A percentile compares a stretch with the other conserved stretches of the same genome.
Conservation (phyloP, 2,113 vertebrate species). For the Thinocorus orbignyianus region DNA sequence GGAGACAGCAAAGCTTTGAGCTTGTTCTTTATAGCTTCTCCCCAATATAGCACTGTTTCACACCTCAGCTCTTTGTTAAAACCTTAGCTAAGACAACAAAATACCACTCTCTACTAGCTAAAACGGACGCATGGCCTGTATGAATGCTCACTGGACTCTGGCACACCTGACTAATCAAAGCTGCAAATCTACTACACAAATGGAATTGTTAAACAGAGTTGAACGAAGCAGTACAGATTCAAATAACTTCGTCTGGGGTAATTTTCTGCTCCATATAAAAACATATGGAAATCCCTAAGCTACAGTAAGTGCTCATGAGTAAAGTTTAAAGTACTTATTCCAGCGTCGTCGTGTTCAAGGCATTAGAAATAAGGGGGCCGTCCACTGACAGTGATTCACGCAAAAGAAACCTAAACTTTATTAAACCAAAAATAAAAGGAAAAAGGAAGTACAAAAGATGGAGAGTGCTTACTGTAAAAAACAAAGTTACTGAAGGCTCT, state of each 20-base stretch:
- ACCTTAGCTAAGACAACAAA: not conserved
- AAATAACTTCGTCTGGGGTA: not conserved
- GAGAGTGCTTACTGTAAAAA: constrained; percentile 68
- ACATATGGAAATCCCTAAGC: constrained; percentile 7
- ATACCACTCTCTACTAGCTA: not conserved
- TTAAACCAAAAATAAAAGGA: constrained; percentile 35
- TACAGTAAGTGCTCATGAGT: constrained; percentile 71
- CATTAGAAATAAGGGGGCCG: constrained; percentile 64
- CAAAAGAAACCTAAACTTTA: constrained; percentile 74
- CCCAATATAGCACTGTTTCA: not conserved
- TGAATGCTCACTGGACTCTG: not conserved
- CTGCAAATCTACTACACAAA: constrained; percentile 32
- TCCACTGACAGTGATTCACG: constrained; percentile 72
- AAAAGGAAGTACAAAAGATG: constrained; percentile 41
- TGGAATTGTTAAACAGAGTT: constrained; percentile 30
- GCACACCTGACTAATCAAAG: constrained; percentile 24
- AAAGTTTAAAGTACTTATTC: constrained; percentile 65
- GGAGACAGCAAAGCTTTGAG: constrained; percentile 35
- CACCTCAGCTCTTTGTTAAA: not conserved
- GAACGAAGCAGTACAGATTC: constrained; percentile 17
- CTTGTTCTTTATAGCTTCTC: not conserved
- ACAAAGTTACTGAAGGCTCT: constrained; percentile 59
- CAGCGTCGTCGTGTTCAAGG: constrained; percentile 57
- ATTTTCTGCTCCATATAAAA: constrained; percentile 32
- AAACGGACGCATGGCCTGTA: not conserved